A percentile compares a stretch with the other conserved stretches of the same genome.
Conservation (phyloP, 2,113 vertebrate species). For the Stercorarius parasiticus region DNA sequence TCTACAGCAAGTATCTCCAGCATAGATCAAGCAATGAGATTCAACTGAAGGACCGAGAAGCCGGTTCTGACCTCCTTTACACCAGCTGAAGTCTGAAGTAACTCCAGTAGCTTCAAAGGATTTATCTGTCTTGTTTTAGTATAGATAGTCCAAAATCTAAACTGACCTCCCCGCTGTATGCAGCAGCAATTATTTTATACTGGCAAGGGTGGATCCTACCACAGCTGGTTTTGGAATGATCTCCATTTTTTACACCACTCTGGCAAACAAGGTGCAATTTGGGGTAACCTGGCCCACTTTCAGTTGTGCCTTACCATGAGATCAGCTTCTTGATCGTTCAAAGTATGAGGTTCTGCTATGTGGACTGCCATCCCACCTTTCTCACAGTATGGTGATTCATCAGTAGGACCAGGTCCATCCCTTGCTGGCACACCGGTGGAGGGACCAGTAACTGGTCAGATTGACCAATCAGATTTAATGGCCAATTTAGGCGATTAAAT, state of each 20-base stretch:
- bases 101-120: background rate
- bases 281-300: background rate
- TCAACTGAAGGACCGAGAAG: background rate
- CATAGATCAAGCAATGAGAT: background rate
- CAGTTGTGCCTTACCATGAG: background rate
- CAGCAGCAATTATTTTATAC: background rate
- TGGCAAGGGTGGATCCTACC: background rate
- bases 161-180: background rate
- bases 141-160: constrained; percentile 1
- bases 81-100: background rate
- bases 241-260: background rate
- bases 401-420: background rate
- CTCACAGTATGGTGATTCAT: background rate
- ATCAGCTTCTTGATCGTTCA: background rate
- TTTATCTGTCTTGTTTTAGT: background rate
- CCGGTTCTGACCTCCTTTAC: background rate
- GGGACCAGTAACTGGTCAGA: rapidly evolving
- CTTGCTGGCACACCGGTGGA: background rate
- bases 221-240: background rate
- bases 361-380: background rate
- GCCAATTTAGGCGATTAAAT: too few species aligned
- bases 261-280: background rate
- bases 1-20: background rate
- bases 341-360: background rate
- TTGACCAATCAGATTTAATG: rapidly evolving